Evolutionary conservation across 2,888 invertebrate genomes (phyloP).

Genomic region (Cerastis leucographa): DNA sequence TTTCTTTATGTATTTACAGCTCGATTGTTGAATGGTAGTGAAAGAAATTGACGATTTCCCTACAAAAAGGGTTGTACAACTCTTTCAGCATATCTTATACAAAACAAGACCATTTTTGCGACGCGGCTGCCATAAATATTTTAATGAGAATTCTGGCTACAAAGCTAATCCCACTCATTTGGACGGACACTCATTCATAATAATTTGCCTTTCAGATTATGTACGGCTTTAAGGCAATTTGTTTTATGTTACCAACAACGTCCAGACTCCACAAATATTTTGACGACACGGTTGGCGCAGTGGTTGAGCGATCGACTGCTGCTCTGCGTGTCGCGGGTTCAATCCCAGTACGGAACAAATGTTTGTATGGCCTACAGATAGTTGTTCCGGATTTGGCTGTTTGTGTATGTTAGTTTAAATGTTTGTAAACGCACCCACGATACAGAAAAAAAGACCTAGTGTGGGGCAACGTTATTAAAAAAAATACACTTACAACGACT

Average conservation of each 20-base stretch:
- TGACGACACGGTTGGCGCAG: too few relatives aligned
- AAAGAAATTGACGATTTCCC: neutral
- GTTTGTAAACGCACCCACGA: too few relatives aligned
- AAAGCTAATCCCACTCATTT: constrained; percentile 80
- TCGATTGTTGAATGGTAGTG: neutral
- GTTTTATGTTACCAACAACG: constrained; percentile 61
- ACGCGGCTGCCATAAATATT: constrained; percentile 78
- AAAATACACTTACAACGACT: constrained; percentile 34
- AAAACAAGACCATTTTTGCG: constrained; percentile 71
- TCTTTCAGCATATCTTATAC: constrained; percentile 52
- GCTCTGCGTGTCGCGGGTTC: too few relatives aligned
- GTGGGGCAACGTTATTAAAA: too few relatives aligned
- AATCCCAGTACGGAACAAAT: too few relatives aligned
- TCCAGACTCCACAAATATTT: constrained; percentile 43
- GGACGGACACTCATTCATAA: constrained; percentile 75
- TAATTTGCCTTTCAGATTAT: constrained; percentile 77
- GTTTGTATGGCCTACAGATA: too few relatives aligned
- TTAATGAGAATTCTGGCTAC: constrained; percentile 75
- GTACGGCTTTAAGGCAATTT: constrained; percentile 72
- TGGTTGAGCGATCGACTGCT: too few relatives aligned
- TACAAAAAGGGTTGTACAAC: constrained; percentile 21
- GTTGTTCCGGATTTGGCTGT: too few relatives aligned
- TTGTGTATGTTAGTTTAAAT: too few relatives aligned
- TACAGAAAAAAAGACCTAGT: too few relatives aligned
- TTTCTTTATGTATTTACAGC: neutral